These are phyloP conservation scores for Geodia barretti DNA, from an alignment of 37 sponge, comb jelly and placozoan species.

Conservation along the genomic window DNA sequence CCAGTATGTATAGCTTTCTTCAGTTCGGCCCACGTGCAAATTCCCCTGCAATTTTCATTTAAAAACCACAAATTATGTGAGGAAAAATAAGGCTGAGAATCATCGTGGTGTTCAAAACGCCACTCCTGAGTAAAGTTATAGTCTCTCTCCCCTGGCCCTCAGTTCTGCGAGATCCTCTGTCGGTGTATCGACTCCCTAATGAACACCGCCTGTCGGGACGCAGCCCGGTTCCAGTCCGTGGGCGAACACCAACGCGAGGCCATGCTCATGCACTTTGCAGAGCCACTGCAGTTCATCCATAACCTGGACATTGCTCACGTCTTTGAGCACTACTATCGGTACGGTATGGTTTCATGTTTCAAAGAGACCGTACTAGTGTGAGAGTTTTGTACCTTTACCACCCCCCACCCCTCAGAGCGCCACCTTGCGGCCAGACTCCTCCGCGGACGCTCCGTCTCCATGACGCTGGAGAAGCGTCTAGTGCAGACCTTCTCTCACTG, in stretches of 20 bases:
- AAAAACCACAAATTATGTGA: too few species aligned
- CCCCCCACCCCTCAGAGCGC: conserved; percentile 8
- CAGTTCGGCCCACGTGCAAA: too few species aligned
- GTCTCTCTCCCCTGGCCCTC: not conserved
- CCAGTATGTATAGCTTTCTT: too few species aligned
- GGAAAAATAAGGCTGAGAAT: too few species aligned
- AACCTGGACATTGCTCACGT: conserved; percentile 62
- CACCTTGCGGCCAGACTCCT: conserved; percentile 54
- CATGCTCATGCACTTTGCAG: conserved; percentile 41
- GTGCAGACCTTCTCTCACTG: conserved; percentile 50
- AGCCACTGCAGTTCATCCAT: conserved; percentile 68
- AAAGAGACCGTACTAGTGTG: not conserved
- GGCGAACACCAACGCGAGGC: conserved; percentile 42
- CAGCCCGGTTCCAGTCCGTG: conserved; percentile 9
- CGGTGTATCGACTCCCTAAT: conserved; percentile 54
- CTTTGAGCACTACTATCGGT: conserved; percentile 80
- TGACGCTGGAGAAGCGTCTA: conserved; percentile 46
- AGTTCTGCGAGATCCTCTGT: conserved; percentile 61
- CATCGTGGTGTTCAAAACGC: not conserved
- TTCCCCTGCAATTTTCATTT: too few species aligned
- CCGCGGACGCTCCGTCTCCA: conserved; percentile 49
- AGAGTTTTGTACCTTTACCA: not conserved
- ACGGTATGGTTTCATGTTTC: not conserved
- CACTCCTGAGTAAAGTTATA: not conserved
- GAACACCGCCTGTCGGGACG: conserved; percentile 30